Evolutionary conservation across 2,888 invertebrate genomes (phyloP), one percentile per base, ranked within the genome.

Genomic region (Mythimna impura): DNA sequence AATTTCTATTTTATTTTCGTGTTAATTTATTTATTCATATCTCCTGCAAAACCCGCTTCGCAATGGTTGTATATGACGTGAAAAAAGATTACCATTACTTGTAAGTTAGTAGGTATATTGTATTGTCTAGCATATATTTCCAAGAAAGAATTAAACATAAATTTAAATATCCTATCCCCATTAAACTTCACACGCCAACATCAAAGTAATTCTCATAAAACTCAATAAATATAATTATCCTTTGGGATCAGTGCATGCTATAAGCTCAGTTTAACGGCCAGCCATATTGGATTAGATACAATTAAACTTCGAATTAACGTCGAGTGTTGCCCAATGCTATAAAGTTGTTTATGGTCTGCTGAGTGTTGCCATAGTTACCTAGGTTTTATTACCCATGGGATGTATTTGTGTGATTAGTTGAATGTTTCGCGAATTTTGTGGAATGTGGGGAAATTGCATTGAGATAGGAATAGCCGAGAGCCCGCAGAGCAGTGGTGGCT

Each of bases 201-300:
- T 30, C 17, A 58, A 36, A 66, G 10, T 52, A 67, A 58, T 50
- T 57, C 36, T 17, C 25, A 55, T 63, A 50, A 74, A 68, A 60
- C 55, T 25, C 30, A 61, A 74, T 70, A 75, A 80, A 80, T 67
- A 66, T 50, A 34, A 57, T 58, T 69, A 73, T 74, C 69, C 25
- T 73, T 22, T 3, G 54, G 25, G 68, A 69, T 74, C 55, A 74
- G 30, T 60, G 69, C 55, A 61, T 47, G 17, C 36, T 55, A 47
- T 54, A 55, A 64, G 50, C 25, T 50, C 40, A 52, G 52, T 68
- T 68, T 69, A 76, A 76, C 36, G 60, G 22, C 22, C 68, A 7
- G 54, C 68, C 80, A 69, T 72, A 68, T 76, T 80, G 76, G 76
- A 80, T 71, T 71, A 80, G 63, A 63, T 40, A 80, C 80, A 80